A percentile compares a stretch with the other conserved stretches of the same genome.
phyloP scores from a whole-genome alignment of 37 sponge, comb jelly and placozoan genomes.

The Theonella swinhoei region DNA sequence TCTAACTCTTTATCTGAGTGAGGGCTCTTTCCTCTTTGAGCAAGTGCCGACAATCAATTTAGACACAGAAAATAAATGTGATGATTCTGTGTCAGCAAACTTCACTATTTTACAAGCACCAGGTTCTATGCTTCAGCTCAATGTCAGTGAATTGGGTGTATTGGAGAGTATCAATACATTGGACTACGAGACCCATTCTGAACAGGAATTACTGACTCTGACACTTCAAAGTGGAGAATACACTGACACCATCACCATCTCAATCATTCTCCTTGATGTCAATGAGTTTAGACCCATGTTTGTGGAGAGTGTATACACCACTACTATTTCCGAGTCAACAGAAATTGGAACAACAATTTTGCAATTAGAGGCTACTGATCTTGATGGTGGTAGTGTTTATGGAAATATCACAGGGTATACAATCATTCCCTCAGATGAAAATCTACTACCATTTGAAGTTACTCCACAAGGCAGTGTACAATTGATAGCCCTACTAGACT shows the following conservation, averaged over 20 bases:
- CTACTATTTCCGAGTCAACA: slow-evolving; percentile 20
- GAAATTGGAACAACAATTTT: slow-evolving; percentile 17
- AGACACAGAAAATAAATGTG: slow-evolving; percentile 12
- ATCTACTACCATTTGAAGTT: slow-evolving; percentile 39
- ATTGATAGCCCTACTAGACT: slow-evolving; percentile 36
- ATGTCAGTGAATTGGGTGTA: slow-evolving; percentile 1
- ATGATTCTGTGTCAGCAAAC: background rate
- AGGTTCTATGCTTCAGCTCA: background rate
- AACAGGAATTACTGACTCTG: background rate
- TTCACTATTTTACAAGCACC: background rate
- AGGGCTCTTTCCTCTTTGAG: slow-evolving; percentile 20
- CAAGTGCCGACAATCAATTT: background rate
- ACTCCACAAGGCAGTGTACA: slow-evolving; percentile 22
- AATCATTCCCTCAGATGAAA: background rate
- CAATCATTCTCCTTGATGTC: slow-evolving; percentile 21
- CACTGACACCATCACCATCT: background rate
- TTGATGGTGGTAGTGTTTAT: slow-evolving; percentile 45
- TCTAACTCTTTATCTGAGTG: slow-evolving; percentile 11
- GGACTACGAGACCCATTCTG: slow-evolving; percentile 26
- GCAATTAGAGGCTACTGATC: slow-evolving; percentile 19
- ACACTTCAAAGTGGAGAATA: slow-evolving; percentile 12
- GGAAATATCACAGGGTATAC: slow-evolving; percentile 27
- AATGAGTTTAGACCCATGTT: slow-evolving; percentile 64
- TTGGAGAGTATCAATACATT: slow-evolving; percentile 8
- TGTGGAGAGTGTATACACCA: background rate